Percentiles rank a stretch among this genome's conserved stretches.
phyloP scores from a whole-genome alignment of 2,888 invertebrate species.

The Parnassius glacialis region DNA sequence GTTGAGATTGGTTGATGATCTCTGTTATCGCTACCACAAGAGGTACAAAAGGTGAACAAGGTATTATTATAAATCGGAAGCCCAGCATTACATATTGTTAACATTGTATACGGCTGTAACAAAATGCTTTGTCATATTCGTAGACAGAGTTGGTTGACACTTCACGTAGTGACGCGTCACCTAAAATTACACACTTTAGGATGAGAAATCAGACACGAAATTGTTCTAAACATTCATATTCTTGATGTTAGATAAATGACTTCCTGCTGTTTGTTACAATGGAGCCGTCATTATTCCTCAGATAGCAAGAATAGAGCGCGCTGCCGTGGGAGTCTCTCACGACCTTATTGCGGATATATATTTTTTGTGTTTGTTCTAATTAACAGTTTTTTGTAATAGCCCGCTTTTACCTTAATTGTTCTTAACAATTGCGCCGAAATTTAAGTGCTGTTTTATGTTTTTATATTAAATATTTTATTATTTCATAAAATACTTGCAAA shows the following conservation, averaged over 20 bases:
- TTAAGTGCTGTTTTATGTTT: background rate
- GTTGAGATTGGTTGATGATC: no score
- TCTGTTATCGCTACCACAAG: no score
- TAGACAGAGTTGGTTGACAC: slow-evolving; percentile 35
- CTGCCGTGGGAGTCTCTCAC: slow-evolving; percentile 77
- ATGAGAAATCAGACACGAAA: slow-evolving; percentile 77
- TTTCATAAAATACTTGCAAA: background rate
- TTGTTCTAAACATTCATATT: slow-evolving; percentile 79
- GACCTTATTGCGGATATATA: slow-evolving; percentile 78
- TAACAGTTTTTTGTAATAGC: slow-evolving; percentile 75
- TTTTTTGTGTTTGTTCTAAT: slow-evolving; percentile 79
- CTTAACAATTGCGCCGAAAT: slow-evolving; percentile 29
- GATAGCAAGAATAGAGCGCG: slow-evolving; percentile 61
- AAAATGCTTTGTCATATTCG: slow-evolving; percentile 9
- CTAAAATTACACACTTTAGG: slow-evolving; percentile 74
- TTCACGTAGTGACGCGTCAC: slow-evolving; percentile 43
- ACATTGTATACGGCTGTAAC: slow-evolving; percentile 18
- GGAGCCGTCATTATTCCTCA: slow-evolving; percentile 75
- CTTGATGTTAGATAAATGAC: slow-evolving; percentile 81
- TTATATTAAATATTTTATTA: background rate
- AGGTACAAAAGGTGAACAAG: no score
- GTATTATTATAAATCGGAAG: no score
- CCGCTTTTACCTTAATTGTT: slow-evolving; percentile 78
- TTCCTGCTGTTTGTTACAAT: slow-evolving; percentile 76
- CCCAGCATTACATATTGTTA: no score